A percentile compares a stretch with the other conserved stretches of the same genome.
phyloP scores from a whole-genome alignment of 1,140 invertebrate species.

The Parapsyche elsis region DNA sequence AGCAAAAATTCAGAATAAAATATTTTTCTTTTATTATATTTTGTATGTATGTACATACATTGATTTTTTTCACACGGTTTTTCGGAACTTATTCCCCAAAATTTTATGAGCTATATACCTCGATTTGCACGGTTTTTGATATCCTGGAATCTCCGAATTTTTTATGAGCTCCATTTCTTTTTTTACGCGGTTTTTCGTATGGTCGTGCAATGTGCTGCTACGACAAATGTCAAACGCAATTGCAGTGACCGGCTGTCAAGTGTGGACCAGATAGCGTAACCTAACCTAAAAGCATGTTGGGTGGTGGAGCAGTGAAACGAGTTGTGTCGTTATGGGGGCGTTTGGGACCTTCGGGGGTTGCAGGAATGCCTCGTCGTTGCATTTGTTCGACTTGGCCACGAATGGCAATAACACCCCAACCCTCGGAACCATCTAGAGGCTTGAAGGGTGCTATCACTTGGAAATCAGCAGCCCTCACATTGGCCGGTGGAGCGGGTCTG shows the following conservation, averaged over 20 bases:
- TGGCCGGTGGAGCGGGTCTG: conserved; percentile 72
- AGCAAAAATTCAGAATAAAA: no score
- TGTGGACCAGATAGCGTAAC: no score
- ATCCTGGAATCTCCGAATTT: no score
- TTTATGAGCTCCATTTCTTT: no score
- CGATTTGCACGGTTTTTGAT: no score
- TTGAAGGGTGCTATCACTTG: conserved; percentile 78
- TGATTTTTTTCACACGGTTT: no score
- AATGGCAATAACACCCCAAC: neutral
- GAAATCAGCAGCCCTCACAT: conserved; percentile 76
- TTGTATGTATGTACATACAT: neutral
- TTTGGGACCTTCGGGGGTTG: neutral
- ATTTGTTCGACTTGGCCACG: neutral
- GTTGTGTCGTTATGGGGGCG: no score
- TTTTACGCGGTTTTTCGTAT: no score
- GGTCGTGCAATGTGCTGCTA: neutral
- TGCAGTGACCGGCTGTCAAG: no score
- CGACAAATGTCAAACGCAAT: neutral
- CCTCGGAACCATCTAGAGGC: conserved; percentile 8
- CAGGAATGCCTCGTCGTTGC: neutral
- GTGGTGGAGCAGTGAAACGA: neutral
- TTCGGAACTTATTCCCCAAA: no score
- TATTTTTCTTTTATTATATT: no score
- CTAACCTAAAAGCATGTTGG: neutral
- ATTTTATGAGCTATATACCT: no score